Conservation (phyloP, 2,113 vertebrate species). For the Carassius auratus region DNA sequence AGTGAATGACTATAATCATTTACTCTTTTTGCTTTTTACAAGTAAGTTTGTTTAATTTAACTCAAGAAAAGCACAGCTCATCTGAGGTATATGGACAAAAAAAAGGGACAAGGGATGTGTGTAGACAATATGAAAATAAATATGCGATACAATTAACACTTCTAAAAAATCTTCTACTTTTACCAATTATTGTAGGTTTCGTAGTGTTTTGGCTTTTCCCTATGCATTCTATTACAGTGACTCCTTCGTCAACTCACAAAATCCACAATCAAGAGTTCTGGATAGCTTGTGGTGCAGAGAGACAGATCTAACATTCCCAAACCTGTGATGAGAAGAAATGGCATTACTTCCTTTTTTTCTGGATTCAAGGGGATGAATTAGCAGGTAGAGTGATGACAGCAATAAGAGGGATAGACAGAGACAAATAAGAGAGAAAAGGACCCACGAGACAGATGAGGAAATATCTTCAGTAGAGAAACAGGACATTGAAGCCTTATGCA, state of each 20-base stretch:
- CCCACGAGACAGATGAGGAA: conserved; percentile 12
- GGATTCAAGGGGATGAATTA: background rate
- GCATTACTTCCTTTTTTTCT: background rate
- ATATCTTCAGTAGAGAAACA: conserved; percentile 1
- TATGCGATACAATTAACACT: conserved; percentile 7
- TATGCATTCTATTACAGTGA: background rate
- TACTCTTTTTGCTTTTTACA: background rate
- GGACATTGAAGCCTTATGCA: background rate
- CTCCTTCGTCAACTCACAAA: background rate
- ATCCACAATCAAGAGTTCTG: conserved; percentile 26
- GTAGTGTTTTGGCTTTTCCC: conserved; percentile 5
- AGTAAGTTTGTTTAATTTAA: background rate
- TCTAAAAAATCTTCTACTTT: background rate
- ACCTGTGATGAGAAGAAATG: conserved; percentile 20
- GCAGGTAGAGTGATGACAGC: background rate
- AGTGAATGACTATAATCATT: too few species aligned
- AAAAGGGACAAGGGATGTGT: background rate
- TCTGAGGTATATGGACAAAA: background rate
- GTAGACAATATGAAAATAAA: conserved; percentile 5
- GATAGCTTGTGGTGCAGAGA: background rate
- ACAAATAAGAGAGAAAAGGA: conserved; percentile 17
- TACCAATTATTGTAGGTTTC: background rate
- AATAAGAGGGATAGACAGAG: conserved; percentile 14
- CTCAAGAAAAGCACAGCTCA: background rate
- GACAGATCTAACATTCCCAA: conserved; percentile 6